phyloP scores from a whole-genome alignment of 2,888 invertebrate genomes.

The Plebejus argus region DNA sequence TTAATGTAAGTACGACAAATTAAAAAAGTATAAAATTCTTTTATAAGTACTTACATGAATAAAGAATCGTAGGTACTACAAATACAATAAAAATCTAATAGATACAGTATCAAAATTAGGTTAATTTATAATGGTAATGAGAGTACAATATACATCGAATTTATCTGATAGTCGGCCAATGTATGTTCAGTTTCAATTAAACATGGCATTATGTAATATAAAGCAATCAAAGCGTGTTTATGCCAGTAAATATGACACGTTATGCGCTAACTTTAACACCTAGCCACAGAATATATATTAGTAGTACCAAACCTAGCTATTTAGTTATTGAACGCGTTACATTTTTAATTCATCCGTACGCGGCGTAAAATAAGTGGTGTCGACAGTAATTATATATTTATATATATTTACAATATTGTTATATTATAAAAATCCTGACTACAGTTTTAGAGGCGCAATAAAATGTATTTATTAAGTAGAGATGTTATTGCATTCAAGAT shows the following conservation, averaged over 20 bases:
- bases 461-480: background rate
- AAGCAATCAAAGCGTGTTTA: conserved; percentile 25
- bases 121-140: background rate
- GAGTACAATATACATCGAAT: conserved; percentile 33
- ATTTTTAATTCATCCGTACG: background rate
- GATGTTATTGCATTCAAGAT: background rate
- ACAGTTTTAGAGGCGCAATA: background rate
- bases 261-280: background rate
- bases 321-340: background rate
- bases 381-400: no score
- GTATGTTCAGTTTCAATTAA: conserved; percentile 41
- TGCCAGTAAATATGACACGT: conserved; percentile 9
- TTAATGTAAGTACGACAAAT: no score
- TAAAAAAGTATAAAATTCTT: no score
- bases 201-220: conserved; percentile 40
- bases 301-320: background rate
- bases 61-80: no score
- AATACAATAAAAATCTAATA: background rate
- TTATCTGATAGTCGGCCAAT: conserved; percentile 42
- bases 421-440: background rate
- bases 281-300: no score
- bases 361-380: background rate
- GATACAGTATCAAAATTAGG: background rate
- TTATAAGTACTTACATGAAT: no score
- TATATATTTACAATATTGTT: no score